Evolutionary conservation across 2,888 invertebrate species (phyloP), one percentile per base, ranked within the genome.

Genomic region (Fissipunctia ypsillon): DNA sequence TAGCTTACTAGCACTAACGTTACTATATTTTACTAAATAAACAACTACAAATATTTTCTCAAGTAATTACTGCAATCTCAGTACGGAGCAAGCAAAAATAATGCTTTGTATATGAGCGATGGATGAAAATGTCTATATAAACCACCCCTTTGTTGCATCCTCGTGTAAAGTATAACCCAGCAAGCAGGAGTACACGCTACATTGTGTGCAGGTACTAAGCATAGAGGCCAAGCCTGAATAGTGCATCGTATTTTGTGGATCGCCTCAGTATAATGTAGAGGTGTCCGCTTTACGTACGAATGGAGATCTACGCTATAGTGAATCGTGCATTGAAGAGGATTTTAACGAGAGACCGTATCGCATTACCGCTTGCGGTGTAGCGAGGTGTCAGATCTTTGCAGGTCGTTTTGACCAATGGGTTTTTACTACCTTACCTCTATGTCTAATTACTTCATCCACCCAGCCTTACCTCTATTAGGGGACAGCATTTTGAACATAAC

Each of bases 191-290:
- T 78, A 74, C 82, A 69, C 67, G 82, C 45, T 68, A 78, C 67
- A 81, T 82, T 82, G 78, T 78, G 50, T 69, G 78, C 52, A 63
- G 61, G 72, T 72, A 80, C 61, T 70, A 48, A 73, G 48, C 78
- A 77, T 78, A 80, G 81, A 69, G 54, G 35, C 65, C 69, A 73
- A 81, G 57, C 61, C 52, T 81, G 77, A 80, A 73, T 81, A 57
- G 77, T 69, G 81, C 69, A 81, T 81, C 56, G 73, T 77, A 78
- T 78, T 82, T 74, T 81, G 60, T 52, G 50, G 43, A 78, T 82
- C 69, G 41, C 69, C 38, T 65, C 59, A 69, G 68, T 78, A 70
- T 78, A 38, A 57, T 64, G 31, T 43, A 63, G 71, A 57, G 60
- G 35, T 68, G 54, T 57, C 65, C 50, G 48, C 35, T 64, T 73